A percentile compares a stretch with the other conserved stretches of the same genome.
Evolutionary conservation across 2,888 invertebrate genomes (phyloP).

Genomic region (Drosophila lutescens): DNA sequence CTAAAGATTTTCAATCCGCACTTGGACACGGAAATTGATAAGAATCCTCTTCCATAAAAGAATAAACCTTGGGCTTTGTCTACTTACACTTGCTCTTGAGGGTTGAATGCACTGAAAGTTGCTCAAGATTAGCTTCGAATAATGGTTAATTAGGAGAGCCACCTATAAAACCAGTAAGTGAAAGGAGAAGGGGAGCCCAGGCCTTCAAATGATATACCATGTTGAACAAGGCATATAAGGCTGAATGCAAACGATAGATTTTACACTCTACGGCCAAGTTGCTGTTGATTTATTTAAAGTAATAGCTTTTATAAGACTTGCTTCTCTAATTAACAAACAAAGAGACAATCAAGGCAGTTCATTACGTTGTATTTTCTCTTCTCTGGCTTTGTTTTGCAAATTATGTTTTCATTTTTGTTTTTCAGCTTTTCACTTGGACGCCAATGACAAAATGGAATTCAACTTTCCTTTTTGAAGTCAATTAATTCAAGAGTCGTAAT

Average conservation of each 20-base stretch:
- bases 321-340: constrained; percentile 12
- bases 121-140: constrained; percentile 20
- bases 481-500: constrained; percentile 2
- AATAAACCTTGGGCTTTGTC: constrained; percentile 13
- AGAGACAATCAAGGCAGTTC: constrained; percentile 3
- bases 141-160: constrained; percentile 7
- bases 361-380: background rate
- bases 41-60: constrained; percentile 16
- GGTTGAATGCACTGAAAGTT: constrained; percentile 27
- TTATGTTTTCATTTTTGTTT: background rate
- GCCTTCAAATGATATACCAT: constrained; percentile 6
- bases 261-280: background rate
- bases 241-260: background rate
- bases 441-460: background rate
- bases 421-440: background rate
- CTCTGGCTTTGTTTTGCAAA: background rate
- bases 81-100: constrained; percentile 27
- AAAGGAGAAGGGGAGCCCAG: background rate
- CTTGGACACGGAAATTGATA: constrained; percentile 31
- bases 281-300: background rate
- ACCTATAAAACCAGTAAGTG: constrained; percentile 1
- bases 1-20: constrained; percentile 5
- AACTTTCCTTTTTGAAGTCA: constrained; percentile 21
- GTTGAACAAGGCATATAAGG: background rate
- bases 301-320: background rate